Evolutionary conservation across 2,113 vertebrate species (phyloP).

Genomic region (Australoheros scitulus): DNA sequence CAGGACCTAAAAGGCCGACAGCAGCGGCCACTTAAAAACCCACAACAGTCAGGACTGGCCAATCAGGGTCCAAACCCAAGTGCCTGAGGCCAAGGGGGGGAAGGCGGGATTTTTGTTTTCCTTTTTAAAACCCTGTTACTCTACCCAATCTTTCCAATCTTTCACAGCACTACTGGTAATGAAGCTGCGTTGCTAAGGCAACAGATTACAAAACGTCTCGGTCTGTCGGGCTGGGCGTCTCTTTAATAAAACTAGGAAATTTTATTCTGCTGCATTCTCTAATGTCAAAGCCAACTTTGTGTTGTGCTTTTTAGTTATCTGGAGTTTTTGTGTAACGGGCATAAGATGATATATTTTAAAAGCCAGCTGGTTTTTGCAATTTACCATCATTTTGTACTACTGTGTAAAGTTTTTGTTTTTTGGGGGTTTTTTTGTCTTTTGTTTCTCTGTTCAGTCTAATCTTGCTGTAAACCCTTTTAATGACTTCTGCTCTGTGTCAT

Average conservation of each 20-base stretch:
- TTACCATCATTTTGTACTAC: conserved; percentile 73
- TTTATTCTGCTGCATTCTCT: conserved; percentile 64
- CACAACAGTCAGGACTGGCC: conserved; percentile 64
- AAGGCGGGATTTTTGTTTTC: conserved; percentile 19
- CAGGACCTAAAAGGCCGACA: conserved; percentile 66
- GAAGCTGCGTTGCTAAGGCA: conserved; percentile 61
- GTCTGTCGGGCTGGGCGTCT: conserved; percentile 16
- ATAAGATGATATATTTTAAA: conserved; percentile 72
- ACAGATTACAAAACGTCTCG: conserved; percentile 42
- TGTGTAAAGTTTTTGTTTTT: conserved; percentile 66
- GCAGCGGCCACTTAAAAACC: conserved; percentile 46
- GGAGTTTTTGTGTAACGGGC: conserved; percentile 62
- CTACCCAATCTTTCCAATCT: conserved; percentile 33
- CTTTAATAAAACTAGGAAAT: conserved; percentile 58
- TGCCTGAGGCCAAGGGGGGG: conserved; percentile 71
- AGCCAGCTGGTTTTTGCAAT: conserved; percentile 60
- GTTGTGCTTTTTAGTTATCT: conserved; percentile 73
- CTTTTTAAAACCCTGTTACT: conserved; percentile 48
- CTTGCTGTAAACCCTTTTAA: conserved; percentile 70
- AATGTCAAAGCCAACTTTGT: conserved; percentile 64
- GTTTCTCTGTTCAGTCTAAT: conserved; percentile 41
- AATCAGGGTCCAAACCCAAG: conserved; percentile 73
- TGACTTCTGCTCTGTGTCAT: conserved; percentile 57
- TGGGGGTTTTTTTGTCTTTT: conserved; percentile 9
- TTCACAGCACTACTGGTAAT: conserved; percentile 54